Evolutionary conservation across 1,140 invertebrate genomes (phyloP), one percentile per base, ranked within the genome.

Genomic region (Anthonomus grandis): DNA sequence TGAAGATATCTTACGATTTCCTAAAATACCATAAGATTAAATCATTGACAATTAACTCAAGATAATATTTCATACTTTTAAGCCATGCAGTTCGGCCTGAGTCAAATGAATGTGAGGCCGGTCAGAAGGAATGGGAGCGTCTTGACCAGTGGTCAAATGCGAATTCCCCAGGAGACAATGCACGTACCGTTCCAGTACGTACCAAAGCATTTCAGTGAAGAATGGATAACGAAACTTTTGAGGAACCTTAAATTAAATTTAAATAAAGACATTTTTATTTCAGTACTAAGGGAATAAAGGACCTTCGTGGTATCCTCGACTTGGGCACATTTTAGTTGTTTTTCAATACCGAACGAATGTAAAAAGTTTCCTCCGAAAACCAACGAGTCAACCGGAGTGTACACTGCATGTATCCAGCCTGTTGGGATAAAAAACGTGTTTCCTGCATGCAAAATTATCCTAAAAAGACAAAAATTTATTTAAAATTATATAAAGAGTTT

Each of bases 301-400:
- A 86, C 89, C 79, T 93, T 91, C 10, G 93, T 96, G 18, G 86
- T 84, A 72, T 97, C 94, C 76, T 98, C 96, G 1, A 97, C 90
- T 75, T 93, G 89, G 1, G 91, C 90, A 5, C 95, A 92, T 74
- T 89, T 87, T 24, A 92, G 74, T 65, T 92, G 89, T 66, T 90
- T 91, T 49, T 90, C 86, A 52, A 92, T 83, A 19, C 93, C 92
- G 74, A 93, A 97, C 62, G 89, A 93, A 71, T 98, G 95, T 8
- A 99, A 77, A 75, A 99, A 99, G 75, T 98, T 98, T 0, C 96
- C 96, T 6, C 96, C 96, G 79, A 98, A 98, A 1, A 98, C 95
- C 0, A 99, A 74, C 0, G 94, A 95, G 74, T 99, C 95, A 47
- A 86, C 84, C 1, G 94, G 93, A 0, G 96, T 98, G 71, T 93